phyloP scores from a whole-genome alignment of 2,113 vertebrate genomes.

The Lampris megalopsis region DNA sequence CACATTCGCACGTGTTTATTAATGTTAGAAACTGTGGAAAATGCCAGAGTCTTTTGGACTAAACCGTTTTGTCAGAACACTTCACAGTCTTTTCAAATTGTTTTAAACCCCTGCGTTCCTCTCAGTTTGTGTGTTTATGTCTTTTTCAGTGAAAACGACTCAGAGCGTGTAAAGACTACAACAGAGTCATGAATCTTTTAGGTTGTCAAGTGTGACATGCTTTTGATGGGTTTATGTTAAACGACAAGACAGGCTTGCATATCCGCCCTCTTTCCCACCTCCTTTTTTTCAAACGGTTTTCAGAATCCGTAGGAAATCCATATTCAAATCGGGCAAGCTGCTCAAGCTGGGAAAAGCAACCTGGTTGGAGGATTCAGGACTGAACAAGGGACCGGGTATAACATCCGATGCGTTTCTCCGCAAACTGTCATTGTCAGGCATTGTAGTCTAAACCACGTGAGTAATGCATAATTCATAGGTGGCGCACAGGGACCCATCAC shows the following conservation, averaged over 20 bases:
- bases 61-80: too few relatives aligned
- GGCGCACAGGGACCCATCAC: slow-evolving; percentile 48
- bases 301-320: slow-evolving; percentile 27
- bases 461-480: slow-evolving; percentile 72
- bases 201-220: slow-evolving; percentile 5
- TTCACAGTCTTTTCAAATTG: neutral
- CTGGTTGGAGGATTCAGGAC: slow-evolving; percentile 22
- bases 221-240: slow-evolving; percentile 17
- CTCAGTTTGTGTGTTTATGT: neutral
- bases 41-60: neutral
- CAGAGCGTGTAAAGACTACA: neutral
- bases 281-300: slow-evolving; percentile 5
- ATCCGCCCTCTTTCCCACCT: neutral
- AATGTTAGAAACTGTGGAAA: neutral
- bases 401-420: slow-evolving; percentile 45
- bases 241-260: neutral
- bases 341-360: slow-evolving; percentile 11
- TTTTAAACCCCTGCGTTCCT: neutral
- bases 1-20: neutral
- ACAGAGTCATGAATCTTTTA: neutral
- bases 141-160: neutral
- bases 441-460: slow-evolving; percentile 53
- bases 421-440: slow-evolving; percentile 50
- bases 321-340: slow-evolving; percentile 24
- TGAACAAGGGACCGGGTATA: slow-evolving; percentile 32